These are phyloP conservation scores for Melinaea marsaeus DNA, from an alignment of 2,888 invertebrate genomes.

Conservation along the genomic window DNA sequence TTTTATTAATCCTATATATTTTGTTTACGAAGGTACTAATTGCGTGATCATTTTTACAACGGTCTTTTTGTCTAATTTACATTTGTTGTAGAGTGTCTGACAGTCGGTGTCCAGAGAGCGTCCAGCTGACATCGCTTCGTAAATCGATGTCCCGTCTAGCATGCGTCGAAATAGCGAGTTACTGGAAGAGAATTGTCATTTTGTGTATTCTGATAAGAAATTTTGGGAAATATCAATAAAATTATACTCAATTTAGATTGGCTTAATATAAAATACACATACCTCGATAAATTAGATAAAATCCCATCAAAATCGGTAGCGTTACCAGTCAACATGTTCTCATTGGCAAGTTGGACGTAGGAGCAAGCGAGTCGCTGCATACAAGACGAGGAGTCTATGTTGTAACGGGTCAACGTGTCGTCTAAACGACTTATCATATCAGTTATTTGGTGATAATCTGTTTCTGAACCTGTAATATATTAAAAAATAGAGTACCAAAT, in stretches of 20 bases:
- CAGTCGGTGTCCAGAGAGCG: slow-evolving; percentile 79
- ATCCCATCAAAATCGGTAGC: slow-evolving; percentile 81
- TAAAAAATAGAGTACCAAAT: not conserved
- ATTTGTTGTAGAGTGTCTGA: slow-evolving; percentile 78
- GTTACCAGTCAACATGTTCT: slow-evolving; percentile 79
- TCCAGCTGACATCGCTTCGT: slow-evolving; percentile 83
- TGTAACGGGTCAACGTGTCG: slow-evolving; percentile 81
- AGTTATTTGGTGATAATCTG: slow-evolving; percentile 67
- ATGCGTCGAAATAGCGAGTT: slow-evolving; percentile 83
- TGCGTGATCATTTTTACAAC: slow-evolving; percentile 82
- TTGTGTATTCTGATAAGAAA: not conserved
- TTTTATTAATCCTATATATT: slow-evolving; percentile 1
- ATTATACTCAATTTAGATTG: not conserved
- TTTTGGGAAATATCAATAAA: not conserved
- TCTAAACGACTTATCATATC: slow-evolving; percentile 82
- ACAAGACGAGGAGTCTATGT: slow-evolving; percentile 84
- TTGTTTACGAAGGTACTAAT: slow-evolving; percentile 73
- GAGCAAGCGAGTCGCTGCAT: slow-evolving; percentile 84
- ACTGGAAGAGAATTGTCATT: slow-evolving; percentile 59
- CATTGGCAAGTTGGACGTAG: slow-evolving; percentile 84
- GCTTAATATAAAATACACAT: slow-evolving; percentile 37
- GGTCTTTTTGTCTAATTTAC: slow-evolving; percentile 83
- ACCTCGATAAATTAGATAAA: slow-evolving; percentile 80
- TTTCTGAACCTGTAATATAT: slow-evolving; percentile 26
- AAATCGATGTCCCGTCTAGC: slow-evolving; percentile 84